Evolutionary conservation across 2,888 invertebrate genomes (phyloP).

Genomic region (Apotomis capreana): DNA sequence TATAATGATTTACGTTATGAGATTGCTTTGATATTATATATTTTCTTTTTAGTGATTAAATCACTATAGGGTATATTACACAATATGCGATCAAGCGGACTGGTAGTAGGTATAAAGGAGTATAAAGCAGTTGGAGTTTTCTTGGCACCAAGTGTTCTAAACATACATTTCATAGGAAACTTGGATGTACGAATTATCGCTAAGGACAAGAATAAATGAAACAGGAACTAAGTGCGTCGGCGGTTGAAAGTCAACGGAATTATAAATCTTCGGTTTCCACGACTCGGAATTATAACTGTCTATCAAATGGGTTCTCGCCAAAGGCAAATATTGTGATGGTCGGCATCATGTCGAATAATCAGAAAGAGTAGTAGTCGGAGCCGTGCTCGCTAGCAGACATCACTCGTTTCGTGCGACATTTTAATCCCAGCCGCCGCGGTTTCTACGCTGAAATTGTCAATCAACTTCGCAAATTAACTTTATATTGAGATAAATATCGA

Average conservation of each 20-base stretch:
- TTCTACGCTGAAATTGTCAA: conserved; percentile 14
- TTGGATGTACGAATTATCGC: background rate
- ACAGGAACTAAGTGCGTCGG: no score
- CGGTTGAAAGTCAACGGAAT: no score
- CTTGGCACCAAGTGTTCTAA: background rate
- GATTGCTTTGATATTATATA: no score
- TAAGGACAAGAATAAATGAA: no score
- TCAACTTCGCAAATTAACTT: conserved; percentile 28
- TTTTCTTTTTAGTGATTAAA: no score
- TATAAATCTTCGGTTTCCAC: no score
- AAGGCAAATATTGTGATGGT: background rate
- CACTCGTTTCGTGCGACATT: background rate
- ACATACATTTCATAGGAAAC: background rate
- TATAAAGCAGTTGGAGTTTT: background rate
- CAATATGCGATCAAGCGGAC: no score
- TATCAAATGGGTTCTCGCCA: background rate
- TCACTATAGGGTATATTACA: no score
- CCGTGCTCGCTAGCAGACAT: background rate
- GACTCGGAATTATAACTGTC: no score
- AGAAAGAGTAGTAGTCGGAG: background rate
- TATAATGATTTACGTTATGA: no score
- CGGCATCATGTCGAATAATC: background rate
- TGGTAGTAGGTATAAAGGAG: no score
- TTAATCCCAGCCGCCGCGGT: conserved; percentile 5
- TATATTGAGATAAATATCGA: background rate